Conservation (phyloP, 2,113 vertebrate species). For the Phyllostomus discolor region DNA sequence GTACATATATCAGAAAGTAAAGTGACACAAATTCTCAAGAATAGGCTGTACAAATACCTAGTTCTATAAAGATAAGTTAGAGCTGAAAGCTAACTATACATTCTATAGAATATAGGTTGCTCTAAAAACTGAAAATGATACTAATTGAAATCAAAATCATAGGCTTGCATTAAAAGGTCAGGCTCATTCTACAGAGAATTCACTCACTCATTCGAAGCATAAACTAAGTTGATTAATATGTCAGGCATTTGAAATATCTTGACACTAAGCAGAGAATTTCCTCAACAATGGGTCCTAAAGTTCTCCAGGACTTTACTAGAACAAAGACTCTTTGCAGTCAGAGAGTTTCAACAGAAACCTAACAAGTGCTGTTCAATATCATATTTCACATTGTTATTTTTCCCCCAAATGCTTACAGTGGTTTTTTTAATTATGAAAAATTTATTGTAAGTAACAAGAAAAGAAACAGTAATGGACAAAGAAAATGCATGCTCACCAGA, state of each 20-base stretch:
- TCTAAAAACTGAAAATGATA: slow-evolving; percentile 6
- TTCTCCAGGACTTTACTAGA: not conserved
- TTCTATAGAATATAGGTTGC: not conserved
- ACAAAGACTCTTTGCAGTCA: not conserved
- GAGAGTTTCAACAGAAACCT: slow-evolving; percentile 32
- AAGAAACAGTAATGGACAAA: not conserved
- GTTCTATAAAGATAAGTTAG: not conserved
- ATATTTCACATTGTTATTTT: not conserved
- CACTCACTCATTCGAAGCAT: not conserved
- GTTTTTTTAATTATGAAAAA: slow-evolving; percentile 25
- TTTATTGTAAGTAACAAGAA: slow-evolving; percentile 13
- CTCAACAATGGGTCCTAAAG: not conserved
- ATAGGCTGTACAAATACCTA: not conserved
- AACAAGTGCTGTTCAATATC: not conserved
- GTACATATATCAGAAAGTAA: not conserved
- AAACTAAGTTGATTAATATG: not conserved
- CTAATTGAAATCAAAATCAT: slow-evolving; percentile 5
- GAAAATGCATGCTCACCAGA: not conserved
- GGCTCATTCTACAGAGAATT: not conserved
- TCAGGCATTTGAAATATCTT: not conserved
- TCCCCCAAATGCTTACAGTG: not conserved
- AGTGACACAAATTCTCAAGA: not conserved
- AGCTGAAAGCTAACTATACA: not conserved
- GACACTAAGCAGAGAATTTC: slow-evolving; percentile 29
- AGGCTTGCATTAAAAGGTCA: not conserved